phyloP scores from a whole-genome alignment of 2,888 invertebrate species.

The Campoplex capitator region DNA sequence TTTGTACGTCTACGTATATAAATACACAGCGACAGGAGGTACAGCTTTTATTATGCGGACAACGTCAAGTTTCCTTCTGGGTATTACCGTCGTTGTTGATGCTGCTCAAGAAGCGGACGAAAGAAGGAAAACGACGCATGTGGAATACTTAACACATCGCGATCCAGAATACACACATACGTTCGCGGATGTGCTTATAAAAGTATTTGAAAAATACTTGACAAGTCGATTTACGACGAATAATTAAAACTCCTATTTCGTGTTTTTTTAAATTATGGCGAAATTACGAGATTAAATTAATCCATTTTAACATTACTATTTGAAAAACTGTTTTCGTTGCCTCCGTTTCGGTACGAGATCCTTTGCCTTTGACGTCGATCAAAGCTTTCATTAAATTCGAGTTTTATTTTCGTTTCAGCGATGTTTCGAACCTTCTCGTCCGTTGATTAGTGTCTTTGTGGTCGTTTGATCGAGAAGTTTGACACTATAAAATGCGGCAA shows the following conservation, averaged over 20 bases:
- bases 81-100: constrained; percentile 55
- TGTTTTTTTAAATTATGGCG: not conserved
- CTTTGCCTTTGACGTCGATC: not conserved
- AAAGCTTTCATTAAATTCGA: not conserved
- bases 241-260: not conserved
- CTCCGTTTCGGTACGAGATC: too few species aligned
- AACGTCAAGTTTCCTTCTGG: constrained; percentile 68
- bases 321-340: not conserved
- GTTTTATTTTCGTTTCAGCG: not conserved
- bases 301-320: not conserved
- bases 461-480: not conserved
- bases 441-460: constrained; percentile 8
- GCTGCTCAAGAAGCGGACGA: constrained; percentile 71
- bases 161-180: constrained; percentile 2
- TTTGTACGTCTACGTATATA: constrained; percentile 30
- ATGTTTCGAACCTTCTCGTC: not conserved
- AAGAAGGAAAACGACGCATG: constrained; percentile 75
- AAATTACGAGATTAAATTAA: not conserved
- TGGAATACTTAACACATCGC: constrained; percentile 74
- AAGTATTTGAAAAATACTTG: not conserved
- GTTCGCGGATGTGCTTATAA: not conserved
- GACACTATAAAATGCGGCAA: not conserved
- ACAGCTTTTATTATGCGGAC: constrained; percentile 69
- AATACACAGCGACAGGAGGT: constrained; percentile 33
- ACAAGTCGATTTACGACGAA: not conserved